These are phyloP conservation scores for Monochamus saltuarius DNA, from an alignment of 1,140 invertebrate species.

Conservation along the genomic window DNA sequence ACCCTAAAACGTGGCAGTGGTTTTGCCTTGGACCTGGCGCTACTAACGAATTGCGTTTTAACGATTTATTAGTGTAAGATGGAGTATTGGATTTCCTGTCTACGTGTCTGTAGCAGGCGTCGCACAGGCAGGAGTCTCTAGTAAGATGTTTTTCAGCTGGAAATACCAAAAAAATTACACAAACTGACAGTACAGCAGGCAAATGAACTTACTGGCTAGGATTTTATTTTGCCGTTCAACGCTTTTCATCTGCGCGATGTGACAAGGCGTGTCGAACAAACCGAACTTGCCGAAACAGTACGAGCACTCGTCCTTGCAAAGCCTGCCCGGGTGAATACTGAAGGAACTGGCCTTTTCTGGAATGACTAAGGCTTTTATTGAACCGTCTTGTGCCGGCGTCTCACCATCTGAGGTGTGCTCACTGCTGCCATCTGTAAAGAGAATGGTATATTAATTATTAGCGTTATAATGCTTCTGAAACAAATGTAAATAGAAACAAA, in stretches of 20 bases:
- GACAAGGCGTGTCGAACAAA: slow-evolving; percentile 79
- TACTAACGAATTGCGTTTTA: slow-evolving; percentile 40
- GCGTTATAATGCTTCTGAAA: neutral
- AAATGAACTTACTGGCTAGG: slow-evolving; percentile 59
- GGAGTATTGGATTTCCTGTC: slow-evolving; percentile 73
- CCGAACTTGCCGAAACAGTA: slow-evolving; percentile 85
- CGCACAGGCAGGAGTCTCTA: slow-evolving; percentile 78
- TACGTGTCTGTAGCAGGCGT: slow-evolving; percentile 80
- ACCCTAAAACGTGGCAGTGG: slow-evolving; percentile 63
- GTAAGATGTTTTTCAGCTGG: slow-evolving; percentile 74
- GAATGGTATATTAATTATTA: neutral
- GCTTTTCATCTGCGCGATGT: slow-evolving; percentile 81
- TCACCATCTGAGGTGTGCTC: slow-evolving; percentile 52
- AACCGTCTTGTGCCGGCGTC: slow-evolving; percentile 55
- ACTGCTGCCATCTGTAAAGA: slow-evolving; percentile 48
- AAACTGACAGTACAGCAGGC: neutral
- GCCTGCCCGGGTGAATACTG: slow-evolving; percentile 75
- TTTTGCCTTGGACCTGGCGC: slow-evolving; percentile 50
- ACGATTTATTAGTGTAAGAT: slow-evolving; percentile 55
- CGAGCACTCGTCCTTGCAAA: slow-evolving; percentile 79
- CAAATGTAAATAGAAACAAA: no score
- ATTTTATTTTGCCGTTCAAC: slow-evolving; percentile 75
- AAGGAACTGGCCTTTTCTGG: slow-evolving; percentile 84
- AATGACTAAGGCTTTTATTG: slow-evolving; percentile 68
- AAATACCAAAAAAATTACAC: slow-evolving; percentile 32